A percentile compares a stretch with the other conserved stretches of the same genome.
Conservation (phyloP, 2,888 invertebrate species). For the Lithophane socia region DNA sequence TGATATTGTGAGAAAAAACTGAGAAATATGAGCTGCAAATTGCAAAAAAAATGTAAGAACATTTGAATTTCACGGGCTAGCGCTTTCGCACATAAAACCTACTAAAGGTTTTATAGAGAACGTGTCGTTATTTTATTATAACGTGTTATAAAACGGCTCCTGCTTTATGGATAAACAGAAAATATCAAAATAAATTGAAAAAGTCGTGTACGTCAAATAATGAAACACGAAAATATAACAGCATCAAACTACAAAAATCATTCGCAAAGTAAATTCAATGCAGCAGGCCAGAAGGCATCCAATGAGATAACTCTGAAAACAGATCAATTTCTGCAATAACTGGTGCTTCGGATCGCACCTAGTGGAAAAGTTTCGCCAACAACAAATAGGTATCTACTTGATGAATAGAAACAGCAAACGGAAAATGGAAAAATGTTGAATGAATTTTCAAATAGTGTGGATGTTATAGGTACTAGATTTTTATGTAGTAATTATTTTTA, state of each 20-base stretch:
- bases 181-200: too few species aligned
- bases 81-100: too few species aligned
- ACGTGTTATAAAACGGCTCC: too few species aligned
- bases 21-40: too few species aligned
- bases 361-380: constrained; percentile 10
- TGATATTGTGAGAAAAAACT: too few species aligned
- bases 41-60: too few species aligned
- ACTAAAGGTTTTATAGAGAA: too few species aligned
- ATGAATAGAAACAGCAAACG: constrained; percentile 4
- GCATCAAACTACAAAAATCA: background rate
- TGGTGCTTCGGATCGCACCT: background rate
- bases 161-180: too few species aligned
- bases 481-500: background rate
- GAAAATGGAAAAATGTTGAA: background rate
- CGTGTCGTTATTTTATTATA: too few species aligned
- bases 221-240: too few species aligned
- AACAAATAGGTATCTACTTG: background rate
- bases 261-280: background rate
- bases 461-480: background rate
- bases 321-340: constrained; percentile 17
- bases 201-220: too few species aligned
- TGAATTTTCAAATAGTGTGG: background rate
- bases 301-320: constrained; percentile 17
- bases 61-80: too few species aligned
- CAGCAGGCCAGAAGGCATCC: background rate